Evolutionary conservation across 1,140 invertebrate species (phyloP), one percentile per base, ranked within the genome.

Genomic region (Eciton burchellii): DNA sequence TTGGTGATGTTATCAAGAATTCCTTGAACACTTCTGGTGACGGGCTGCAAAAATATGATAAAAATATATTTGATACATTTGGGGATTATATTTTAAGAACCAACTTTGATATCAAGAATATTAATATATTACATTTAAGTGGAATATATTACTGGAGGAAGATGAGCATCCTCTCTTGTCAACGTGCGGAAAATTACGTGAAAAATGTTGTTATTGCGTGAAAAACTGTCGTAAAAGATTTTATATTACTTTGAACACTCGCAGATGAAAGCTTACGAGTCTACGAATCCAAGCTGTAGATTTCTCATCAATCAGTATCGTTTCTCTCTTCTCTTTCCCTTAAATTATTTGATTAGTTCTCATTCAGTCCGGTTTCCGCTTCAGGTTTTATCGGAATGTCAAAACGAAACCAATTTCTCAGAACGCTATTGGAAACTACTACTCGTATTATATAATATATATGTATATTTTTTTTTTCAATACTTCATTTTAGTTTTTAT

Each of bases 1-100:
- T 83, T 85, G 90, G 86, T 93, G 91, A 92, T 92, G 35, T 29
- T n/a, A 79, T 68, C 49, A 26, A 62, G 26, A 76, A 29, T 0
- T 16, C 14, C 16, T 16, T 6, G 21, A 14, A 26, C 12, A 2
- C 14, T 47, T 16, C 8, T 16, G 5, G 41, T 52, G n/a, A 35
- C 12, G 49, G 0, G 5, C 29, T 12, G 9, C 16, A 70, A 0
- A 54, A 24, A 43, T 21, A 52, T 41, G 0, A 9, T 19, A 6
- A 21, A 8, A 3, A 52, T 24, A 45, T 56, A 57, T 57, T 26
- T 11, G 19, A 47, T n/a, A n/a, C n/a, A n/a, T n/a, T n/a, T n/a
- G 14, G 21, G 21, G 49, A 14, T 21, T 54, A 35, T n/a, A 14
- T 45, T 2, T 26, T 16, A 14, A 41, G 54, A 24, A 71, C 8